Conservation (phyloP, 2,797 vertebrate genomes). For the Urosaurus nigricauda region DNA sequence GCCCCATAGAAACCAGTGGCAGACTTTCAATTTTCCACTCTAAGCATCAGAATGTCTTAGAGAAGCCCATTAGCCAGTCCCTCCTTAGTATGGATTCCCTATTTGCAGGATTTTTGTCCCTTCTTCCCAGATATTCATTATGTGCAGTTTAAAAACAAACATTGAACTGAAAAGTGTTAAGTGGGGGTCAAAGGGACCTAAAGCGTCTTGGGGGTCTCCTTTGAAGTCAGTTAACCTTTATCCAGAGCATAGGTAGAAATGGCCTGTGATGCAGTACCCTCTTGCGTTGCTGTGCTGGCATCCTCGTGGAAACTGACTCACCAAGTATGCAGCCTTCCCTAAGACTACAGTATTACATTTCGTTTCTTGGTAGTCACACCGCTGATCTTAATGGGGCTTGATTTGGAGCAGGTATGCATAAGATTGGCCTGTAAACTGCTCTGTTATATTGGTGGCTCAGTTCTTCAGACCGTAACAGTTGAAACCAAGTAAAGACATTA, state of each 20-base stretch:
- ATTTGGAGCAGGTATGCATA: not conserved
- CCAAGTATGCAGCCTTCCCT: not conserved
- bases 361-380: not conserved
- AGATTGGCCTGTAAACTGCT: not conserved
- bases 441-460: not conserved
- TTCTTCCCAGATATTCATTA: no score
- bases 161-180: not conserved
- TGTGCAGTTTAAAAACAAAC: no score
- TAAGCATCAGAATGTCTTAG: not conserved
- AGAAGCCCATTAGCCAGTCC: not conserved
- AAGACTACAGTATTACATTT: not conserved
- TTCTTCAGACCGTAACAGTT: not conserved
- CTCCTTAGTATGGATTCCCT: not conserved
- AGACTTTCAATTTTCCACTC: not conserved
- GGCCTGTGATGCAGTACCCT: not conserved
- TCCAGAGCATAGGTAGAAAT: not conserved
- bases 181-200: not conserved
- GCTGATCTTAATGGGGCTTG: not conserved
- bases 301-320: slow-evolving; percentile 12
- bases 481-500: not conserved
- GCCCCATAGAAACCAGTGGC: not conserved
- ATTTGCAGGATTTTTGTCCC: not conserved
- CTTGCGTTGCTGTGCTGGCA: not conserved
- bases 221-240: not conserved
- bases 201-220: not conserved